Evolutionary conservation across 2,888 invertebrate species (phyloP), one percentile per base, ranked within the genome.

Genomic region (Acanthosepion lycidas): DNA sequence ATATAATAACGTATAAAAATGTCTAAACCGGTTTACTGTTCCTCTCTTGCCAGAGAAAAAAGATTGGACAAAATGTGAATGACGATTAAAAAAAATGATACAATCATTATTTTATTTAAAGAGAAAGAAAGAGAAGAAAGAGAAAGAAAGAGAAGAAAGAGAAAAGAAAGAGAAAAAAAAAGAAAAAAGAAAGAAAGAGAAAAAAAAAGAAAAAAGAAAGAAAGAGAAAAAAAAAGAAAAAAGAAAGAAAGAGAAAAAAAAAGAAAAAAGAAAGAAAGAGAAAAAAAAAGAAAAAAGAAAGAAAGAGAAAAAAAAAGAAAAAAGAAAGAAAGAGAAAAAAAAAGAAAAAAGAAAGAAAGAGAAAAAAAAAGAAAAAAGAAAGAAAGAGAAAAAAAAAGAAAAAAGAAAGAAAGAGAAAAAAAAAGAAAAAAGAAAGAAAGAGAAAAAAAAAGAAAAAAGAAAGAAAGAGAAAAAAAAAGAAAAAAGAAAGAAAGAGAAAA

Each of bases 231-330:
- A 0, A 91, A 42, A 33, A 91, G 3, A 20, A n/a, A 28, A 12
- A 18, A 23, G 9, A 91, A n/a, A 18, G n/a, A n/a, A n/a, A n/a
- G n/a, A n/a, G n/a, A 91, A 15, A 28, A 18, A 42, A 91, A 18
- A 12, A 18, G 8, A 91, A 33, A 12, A 28, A 9, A 3, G 9
- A 91, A 42, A 91, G 12, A 3, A 15, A 91, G 2, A 28, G 2
- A 4, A 94, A 95, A 91, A 95, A 95, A 95, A 53, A 95, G 91
- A 94, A 94, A 95, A 92, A 78, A 48, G 93, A 59, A 94, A 9
- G 92, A 48, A n/a, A 94, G 28, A 59, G 33, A 23, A 28, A 9
- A 2, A 8, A 53, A 94, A 91, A 92, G 53, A 26, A n/a, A 91
- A 91, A 51, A 48, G 33, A 94, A 26, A 28, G 4, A 15, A 59